These are phyloP conservation scores for Ferrisia virgata DNA, from an alignment of 2,888 invertebrate species.

Conservation along the genomic window DNA sequence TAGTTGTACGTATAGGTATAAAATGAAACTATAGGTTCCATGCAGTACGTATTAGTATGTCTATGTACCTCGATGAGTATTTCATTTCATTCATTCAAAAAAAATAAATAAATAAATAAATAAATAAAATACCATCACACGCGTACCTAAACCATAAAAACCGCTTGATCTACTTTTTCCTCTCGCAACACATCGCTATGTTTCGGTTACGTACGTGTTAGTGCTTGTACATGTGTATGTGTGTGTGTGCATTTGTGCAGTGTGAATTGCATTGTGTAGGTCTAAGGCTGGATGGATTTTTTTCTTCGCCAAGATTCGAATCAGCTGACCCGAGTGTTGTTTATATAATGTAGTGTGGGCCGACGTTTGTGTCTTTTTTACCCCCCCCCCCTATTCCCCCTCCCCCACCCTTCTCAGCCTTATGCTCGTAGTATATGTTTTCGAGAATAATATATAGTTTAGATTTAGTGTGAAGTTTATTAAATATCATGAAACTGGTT, in stretches of 20 bases:
- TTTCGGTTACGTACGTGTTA: background rate
- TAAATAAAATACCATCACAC: background rate
- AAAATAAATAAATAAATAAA: too few relatives aligned
- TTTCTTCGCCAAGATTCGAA: background rate
- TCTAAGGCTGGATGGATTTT: background rate
- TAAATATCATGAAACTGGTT: too few relatives aligned
- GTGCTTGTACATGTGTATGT: background rate
- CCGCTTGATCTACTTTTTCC: constrained; percentile 1
- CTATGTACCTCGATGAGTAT: background rate
- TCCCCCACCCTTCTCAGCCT: too few relatives aligned
- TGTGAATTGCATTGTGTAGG: too few relatives aligned
- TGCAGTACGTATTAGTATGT: too few relatives aligned
- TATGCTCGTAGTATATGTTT: too few relatives aligned
- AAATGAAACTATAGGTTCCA: too few relatives aligned
- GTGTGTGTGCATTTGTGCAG: background rate
- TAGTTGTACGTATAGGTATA: too few relatives aligned
- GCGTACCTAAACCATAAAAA: background rate
- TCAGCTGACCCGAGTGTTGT: background rate
- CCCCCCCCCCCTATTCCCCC: too few relatives aligned
- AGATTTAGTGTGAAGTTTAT: too few relatives aligned
- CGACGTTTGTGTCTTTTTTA: too few relatives aligned
- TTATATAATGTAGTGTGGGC: background rate
- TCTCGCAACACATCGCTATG: background rate
- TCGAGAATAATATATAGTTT: too few relatives aligned
- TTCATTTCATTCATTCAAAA: background rate